Evolutionary conservation across 2,888 invertebrate species (phyloP).

Genomic region (Quadroppia sp.): DNA sequence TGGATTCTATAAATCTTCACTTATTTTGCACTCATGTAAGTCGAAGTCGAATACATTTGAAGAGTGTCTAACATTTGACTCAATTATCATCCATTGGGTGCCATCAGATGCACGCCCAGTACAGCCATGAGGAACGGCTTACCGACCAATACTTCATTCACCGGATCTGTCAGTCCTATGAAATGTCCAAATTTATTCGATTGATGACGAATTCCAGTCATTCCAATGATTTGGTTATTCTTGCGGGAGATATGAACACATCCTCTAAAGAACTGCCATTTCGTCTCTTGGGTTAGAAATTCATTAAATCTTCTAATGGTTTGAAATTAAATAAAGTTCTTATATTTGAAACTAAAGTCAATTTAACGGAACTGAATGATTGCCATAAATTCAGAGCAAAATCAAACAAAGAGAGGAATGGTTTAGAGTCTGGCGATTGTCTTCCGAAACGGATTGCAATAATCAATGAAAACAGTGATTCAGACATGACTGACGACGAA

Average conservation of each 20-base stretch:
- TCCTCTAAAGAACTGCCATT: conserved; percentile 80
- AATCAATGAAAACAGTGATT: conserved; percentile 30
- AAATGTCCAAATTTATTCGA: conserved; percentile 88
- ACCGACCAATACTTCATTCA: conserved; percentile 84
- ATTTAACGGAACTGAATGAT: conserved; percentile 41
- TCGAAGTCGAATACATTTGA: neutral
- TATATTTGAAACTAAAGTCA: conserved; percentile 10
- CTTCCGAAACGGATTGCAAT: conserved; percentile 26
- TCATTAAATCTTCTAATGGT: neutral
- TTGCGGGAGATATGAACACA: conserved; percentile 92
- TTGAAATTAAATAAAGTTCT: neutral
- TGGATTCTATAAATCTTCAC: conserved; percentile 41
- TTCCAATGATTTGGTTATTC: conserved; percentile 66
- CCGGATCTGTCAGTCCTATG: conserved; percentile 85
- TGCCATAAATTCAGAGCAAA: conserved; percentile 38
- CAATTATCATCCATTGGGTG: neutral
- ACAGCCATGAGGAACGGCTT: conserved; percentile 61
- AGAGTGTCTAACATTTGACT: neutral
- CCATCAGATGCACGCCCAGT: conserved; percentile 85
- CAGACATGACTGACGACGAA: conserved; percentile 48
- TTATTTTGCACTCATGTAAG: conserved; percentile 44
- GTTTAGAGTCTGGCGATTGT: conserved; percentile 43
- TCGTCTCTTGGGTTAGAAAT: conserved; percentile 56
- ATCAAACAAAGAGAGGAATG: conserved; percentile 1
- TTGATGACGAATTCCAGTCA: conserved; percentile 63